Conservation (phyloP, 2,797 vertebrate genomes). For the Enteromius radiatus region DNA sequence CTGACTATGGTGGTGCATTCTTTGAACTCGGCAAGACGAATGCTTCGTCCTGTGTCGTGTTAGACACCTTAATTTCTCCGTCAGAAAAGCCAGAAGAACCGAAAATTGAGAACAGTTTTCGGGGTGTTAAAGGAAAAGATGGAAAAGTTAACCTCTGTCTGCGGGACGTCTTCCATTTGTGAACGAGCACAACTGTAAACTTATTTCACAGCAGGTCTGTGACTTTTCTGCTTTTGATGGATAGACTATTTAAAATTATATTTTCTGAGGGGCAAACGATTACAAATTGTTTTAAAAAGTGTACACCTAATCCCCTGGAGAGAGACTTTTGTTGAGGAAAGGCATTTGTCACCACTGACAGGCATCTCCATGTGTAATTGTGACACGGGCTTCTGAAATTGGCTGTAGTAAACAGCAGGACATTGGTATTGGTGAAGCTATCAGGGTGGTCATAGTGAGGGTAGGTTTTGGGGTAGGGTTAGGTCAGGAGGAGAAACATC, state of each 20-base stretch:
- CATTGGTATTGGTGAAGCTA: background rate
- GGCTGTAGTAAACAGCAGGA: constrained; percentile 20
- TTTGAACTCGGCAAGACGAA: background rate
- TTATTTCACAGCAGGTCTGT: constrained; percentile 29
- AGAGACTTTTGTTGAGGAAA: constrained; percentile 34
- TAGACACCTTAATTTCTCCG: constrained; percentile 19
- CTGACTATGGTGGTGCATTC: background rate
- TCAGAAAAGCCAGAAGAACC: constrained; percentile 18
- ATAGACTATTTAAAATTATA: constrained; percentile 37
- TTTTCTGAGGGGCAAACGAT: constrained; percentile 34
- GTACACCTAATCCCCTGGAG: constrained; percentile 19
- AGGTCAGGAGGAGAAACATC: too few relatives aligned
- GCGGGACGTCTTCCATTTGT: constrained; percentile 17
- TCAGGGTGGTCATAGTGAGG: too few relatives aligned
- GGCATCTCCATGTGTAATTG: constrained; percentile 57
- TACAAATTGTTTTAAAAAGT: constrained; percentile 30
- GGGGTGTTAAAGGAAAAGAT: background rate
- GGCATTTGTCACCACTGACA: constrained; percentile 45
- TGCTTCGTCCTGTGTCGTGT: constrained; percentile 31
- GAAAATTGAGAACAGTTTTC: constrained; percentile 34
- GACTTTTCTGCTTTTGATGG: constrained; percentile 37
- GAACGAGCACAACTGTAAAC: constrained; percentile 22
- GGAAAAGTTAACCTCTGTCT: constrained; percentile 33
- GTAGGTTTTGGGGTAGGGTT: too few relatives aligned
- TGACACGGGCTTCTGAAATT: constrained; percentile 52